Base-by-base conservation (phyloP, 2,888 invertebrate genomes). In the Punctoribates punctum region DNA sequence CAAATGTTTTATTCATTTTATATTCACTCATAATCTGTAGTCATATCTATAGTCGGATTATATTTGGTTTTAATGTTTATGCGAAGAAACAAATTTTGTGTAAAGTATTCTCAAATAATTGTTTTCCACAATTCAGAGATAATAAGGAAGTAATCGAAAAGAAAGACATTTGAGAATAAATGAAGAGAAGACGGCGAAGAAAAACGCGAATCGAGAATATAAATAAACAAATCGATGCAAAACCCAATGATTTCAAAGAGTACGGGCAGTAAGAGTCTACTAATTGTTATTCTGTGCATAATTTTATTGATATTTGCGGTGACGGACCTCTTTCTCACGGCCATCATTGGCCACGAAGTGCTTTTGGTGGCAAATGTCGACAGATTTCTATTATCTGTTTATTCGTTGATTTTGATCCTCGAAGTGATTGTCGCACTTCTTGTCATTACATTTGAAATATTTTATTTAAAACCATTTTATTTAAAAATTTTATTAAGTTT, bases 221-320 rank as follows among this genome's bases (percentile, higher is more conserved):
- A 48, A 72, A 72, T 46, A 72, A 72, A 72, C 27, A 72, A 42
- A 60, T 27, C 17, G 23, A 72, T 72, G 42, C 11, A 72, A 17
- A 46, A 48, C 46, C 48, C 25, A 48, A 42, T 8, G 38, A 23
- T 25, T 15, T 48, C 23, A 5, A 25, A 72, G 20, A 38, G 48
- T 38, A 72, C 65, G n/a, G 38, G 72, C 11, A 48, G 27, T 46
- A 25, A 72, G 1, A 25, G 48, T 48, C 6, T 34, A 34, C 8
- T 72, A 13, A 48, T 20, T 46, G 25, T 72, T 17, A 72, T 72
- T 38, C 17, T 72, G 25, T 46, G 72, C 20, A 42, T 23, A 13
- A 13, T 72, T 46, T 48, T 72, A 25, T 38, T 72, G 46, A 4
- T 72, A 2, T 72, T 48, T 17, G 72, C 72, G 15, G 48, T 72